Percentiles rank a stretch among this genome's conserved stretches.
Conservation (phyloP, 2,888 invertebrate genomes). For the Chamaedrilus cognettii region DNA sequence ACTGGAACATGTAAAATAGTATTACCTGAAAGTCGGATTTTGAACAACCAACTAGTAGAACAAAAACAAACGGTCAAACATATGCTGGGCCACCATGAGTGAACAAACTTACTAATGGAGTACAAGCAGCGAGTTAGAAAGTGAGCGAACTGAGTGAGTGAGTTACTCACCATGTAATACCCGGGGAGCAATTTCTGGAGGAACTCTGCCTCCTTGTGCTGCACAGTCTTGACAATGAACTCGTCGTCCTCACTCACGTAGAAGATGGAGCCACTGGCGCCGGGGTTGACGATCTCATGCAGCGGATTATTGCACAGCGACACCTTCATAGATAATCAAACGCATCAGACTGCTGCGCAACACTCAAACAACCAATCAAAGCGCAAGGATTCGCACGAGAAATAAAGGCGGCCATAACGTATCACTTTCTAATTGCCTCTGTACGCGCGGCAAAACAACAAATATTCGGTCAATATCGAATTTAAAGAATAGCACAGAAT, state of each 20-base stretch:
- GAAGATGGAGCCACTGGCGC: constrained; percentile 99
- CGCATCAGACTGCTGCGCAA: no score
- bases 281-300: constrained; percentile 95
- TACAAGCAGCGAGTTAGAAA: not conserved
- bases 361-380: not conserved
- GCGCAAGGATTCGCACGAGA: not conserved
- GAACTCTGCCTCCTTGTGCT: constrained; percentile 99
- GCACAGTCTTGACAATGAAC: constrained; percentile 99
- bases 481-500: no score
- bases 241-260: constrained; percentile 98
- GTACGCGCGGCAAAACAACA: no score
- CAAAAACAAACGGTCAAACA: no score
- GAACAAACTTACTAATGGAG: not conserved
- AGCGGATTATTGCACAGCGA: constrained; percentile 96
- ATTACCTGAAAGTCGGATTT: no score
- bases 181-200: constrained; percentile 97
- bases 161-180: constrained; percentile 76
- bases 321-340: constrained; percentile 77
- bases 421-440: no score
- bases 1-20: no score
- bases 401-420: no score
- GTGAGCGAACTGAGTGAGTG: not conserved
- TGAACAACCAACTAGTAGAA: no score
- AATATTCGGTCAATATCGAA: no score
- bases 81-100: not conserved